A percentile compares a stretch with the other conserved stretches of the same genome.
Evolutionary conservation across 1,140 invertebrate genomes (phyloP).

Genomic region (Sweltsa coloradensis): DNA sequence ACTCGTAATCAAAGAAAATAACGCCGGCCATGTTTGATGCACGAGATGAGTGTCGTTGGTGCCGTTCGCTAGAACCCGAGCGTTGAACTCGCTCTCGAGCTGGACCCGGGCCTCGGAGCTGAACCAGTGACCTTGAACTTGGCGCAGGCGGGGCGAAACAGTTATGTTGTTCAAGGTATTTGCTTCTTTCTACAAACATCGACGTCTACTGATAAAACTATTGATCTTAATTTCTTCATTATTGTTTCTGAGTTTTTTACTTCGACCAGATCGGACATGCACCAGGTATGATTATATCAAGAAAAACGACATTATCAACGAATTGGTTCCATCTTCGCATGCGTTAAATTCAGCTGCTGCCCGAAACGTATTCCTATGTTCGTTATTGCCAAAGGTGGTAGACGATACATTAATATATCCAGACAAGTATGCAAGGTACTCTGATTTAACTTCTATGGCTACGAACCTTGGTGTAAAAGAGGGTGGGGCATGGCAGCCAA

Average conservation of each 20-base stretch:
- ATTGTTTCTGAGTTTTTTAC: constrained; percentile 26
- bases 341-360: background rate
- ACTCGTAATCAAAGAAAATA: no score
- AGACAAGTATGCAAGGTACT: constrained; percentile 6
- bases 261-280: constrained; percentile 31
- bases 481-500: constrained; percentile 60
- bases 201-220: no score
- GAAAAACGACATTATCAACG: constrained; percentile 26
- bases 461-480: constrained; percentile 16
- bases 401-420: constrained; percentile 3
- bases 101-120: no score
- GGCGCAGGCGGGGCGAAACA: no score
- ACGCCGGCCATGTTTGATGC: no score
- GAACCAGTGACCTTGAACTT: no score
- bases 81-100: no score
- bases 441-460: constrained; percentile 7
- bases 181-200: no score
- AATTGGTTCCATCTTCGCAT: constrained; percentile 26
- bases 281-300: constrained; percentile 30
- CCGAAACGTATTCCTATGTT: background rate
- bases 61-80: no score
- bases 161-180: no score
- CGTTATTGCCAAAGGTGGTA: background rate
- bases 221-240: constrained; percentile 9
- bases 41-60: no score